Evolutionary conservation across 2,888 invertebrate genomes (phyloP), one percentile per base, ranked within the genome.

Genomic region (Hemaris fuciformis): DNA sequence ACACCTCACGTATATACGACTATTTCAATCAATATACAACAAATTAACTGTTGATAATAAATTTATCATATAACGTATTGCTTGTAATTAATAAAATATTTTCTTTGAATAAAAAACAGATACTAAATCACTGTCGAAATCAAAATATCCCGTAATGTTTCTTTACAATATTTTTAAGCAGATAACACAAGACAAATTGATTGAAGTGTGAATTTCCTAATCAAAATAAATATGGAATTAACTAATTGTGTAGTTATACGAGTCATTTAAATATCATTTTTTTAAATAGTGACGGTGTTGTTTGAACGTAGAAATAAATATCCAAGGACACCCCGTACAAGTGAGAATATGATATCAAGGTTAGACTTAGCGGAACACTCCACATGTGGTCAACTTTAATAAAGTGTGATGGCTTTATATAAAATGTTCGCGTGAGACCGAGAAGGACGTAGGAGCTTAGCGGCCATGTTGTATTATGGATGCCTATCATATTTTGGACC

Each of bases 401-500:
- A 89, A 90, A 89, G 81, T 82, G 91, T 81, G 86, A 92, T 77
- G 77, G 85, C 76, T 65, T 79, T 85, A 90, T 79, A 75, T 73
- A 67, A 70, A 66, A 66, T 62, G 48, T 70, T 57, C 72, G 66
- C 62, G 88, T 66, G 78, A 68, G 87, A 91, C 76, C 79, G 82
- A 81, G 91, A 87, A 64, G 66, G 81, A 77, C 76, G 81, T 85
- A 89, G 77, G 83, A 85, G 90, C 91, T 91, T 90, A 91, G 91
- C 91, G 85, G 92, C 92, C 92, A 92, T 92, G 91, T 92, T 92
- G 91, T 89, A 89, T 91, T 92, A 92, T 91, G 91, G 91, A 91
- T 91, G 90, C 91, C 91, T 91, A 91, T 92, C 91, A 92, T 92
- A 91, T 92, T 91, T 91, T 91, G 91, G 91, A 91, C 90, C 88